phyloP scores from a whole-genome alignment of 2,113 vertebrate genomes.

The Thunnus maccoyii region DNA sequence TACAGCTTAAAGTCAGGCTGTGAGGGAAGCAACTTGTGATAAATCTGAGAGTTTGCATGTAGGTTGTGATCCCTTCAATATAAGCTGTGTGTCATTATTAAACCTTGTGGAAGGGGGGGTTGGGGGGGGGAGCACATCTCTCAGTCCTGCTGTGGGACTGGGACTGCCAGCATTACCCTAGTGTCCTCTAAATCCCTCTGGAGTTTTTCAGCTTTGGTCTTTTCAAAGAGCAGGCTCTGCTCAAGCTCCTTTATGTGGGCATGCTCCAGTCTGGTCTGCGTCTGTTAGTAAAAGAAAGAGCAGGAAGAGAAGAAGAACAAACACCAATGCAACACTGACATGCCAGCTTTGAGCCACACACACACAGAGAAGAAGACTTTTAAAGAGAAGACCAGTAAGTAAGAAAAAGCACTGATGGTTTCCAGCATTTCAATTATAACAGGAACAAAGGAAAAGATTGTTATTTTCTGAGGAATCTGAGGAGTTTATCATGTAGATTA shows the following conservation, averaged over 20 bases:
- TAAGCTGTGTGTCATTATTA: constrained; percentile 18
- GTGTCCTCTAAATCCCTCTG: constrained; percentile 99
- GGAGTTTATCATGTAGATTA: not conserved
- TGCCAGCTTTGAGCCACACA: constrained; percentile 90
- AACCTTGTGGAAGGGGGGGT: not conserved
- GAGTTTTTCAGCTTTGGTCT: constrained; percentile 99
- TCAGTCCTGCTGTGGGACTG: constrained; percentile 23
- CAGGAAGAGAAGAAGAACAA: constrained; percentile 89
- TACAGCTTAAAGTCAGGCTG: not conserved
- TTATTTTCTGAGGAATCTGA: constrained; percentile 12
- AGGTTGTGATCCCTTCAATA: constrained; percentile 8
- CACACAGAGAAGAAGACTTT: constrained; percentile 43
- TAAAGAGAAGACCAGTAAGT: constrained; percentile 39
- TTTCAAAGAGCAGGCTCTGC: constrained; percentile 99
- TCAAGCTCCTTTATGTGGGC: constrained; percentile 99
- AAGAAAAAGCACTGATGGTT: constrained; percentile 29
- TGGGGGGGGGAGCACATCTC: constrained; percentile 10
- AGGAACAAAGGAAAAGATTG: constrained; percentile 5
- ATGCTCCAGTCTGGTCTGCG: constrained; percentile 99
- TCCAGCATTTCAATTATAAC: constrained; percentile 15
- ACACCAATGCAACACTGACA: constrained; percentile 95
- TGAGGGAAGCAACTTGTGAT: not conserved
- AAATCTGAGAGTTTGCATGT: not conserved
- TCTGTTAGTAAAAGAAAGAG: constrained; percentile 96
- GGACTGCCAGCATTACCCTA: constrained; percentile 92